phyloP scores from a whole-genome alignment of 2,888 invertebrate species.

The Masnerella sp. region DNA sequence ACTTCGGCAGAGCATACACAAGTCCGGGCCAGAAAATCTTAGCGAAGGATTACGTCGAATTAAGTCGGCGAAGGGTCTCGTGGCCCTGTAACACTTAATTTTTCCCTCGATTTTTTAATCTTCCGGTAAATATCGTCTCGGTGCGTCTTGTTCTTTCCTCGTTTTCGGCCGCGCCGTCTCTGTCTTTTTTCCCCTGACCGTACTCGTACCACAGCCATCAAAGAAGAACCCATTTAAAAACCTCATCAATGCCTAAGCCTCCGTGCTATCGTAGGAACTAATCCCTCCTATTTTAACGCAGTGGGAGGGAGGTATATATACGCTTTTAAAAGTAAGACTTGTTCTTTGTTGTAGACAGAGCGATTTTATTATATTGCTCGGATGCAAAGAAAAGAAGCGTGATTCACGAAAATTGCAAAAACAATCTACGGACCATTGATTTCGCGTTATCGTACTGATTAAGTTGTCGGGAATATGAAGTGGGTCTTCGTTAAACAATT shows the following conservation, averaged over 20 bases:
- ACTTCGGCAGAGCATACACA: constrained; percentile 43
- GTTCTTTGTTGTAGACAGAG: constrained; percentile 75
- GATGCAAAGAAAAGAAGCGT: constrained; percentile 44
- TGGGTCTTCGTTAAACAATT: no score
- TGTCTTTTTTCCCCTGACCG: constrained; percentile 62
- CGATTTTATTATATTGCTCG: constrained; percentile 71
- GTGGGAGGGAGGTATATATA: constrained; percentile 63
- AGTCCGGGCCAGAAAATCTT: constrained; percentile 69
- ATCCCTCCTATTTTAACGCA: constrained; percentile 78
- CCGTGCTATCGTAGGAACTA: constrained; percentile 77
- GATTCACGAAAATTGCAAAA: constrained; percentile 58
- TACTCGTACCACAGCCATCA: constrained; percentile 70
- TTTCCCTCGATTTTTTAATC: constrained; percentile 78
- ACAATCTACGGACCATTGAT: constrained; percentile 49
- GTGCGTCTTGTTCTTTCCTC: constrained; percentile 63
- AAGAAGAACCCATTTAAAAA: constrained; percentile 79
- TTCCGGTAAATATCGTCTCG: constrained; percentile 77
- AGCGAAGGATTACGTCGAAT: constrained; percentile 76
- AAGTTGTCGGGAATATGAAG: no score
- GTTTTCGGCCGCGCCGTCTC: constrained; percentile 45
- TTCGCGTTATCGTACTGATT: no score
- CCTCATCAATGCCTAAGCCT: constrained; percentile 78
- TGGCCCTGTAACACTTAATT: constrained; percentile 78
- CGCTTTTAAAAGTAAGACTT: constrained; percentile 75
- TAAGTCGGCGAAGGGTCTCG: constrained; percentile 72